Conservation (phyloP, 2,888 invertebrate species). For the Beris morrisii region DNA sequence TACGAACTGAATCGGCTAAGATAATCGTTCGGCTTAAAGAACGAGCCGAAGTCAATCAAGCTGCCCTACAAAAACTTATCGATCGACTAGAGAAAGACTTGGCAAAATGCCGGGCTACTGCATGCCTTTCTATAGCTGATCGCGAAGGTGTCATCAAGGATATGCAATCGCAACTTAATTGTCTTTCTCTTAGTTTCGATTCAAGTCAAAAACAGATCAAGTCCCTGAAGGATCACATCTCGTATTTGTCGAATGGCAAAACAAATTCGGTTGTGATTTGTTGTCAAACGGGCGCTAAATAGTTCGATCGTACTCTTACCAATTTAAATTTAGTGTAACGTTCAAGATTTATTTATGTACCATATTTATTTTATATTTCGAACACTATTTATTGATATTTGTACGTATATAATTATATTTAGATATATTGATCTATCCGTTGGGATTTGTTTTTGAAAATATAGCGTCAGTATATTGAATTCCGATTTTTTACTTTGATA, state of each 20-base stretch:
- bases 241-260: conserved; percentile 43
- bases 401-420: no score
- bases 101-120: conserved; percentile 51
- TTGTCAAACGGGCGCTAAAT: not conserved
- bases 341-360: conserved; percentile 2
- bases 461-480: no score
- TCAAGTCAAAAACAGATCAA: conserved; percentile 54
- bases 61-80: conserved; percentile 50
- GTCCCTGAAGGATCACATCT: conserved; percentile 51
- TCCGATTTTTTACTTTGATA: no score
- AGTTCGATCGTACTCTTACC: no score
- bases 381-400: not conserved
- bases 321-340: not conserved
- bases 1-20: conserved; percentile 47
- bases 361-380: not conserved
- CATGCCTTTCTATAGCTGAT: conserved; percentile 49
- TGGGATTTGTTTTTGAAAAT: no score
- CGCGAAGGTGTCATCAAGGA: conserved; percentile 52
- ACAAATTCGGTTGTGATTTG: conserved; percentile 6
- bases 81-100: conserved; percentile 52
- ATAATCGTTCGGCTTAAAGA: conserved; percentile 50
- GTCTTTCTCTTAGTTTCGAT: conserved; percentile 52
- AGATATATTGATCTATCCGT: no score
- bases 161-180: conserved; percentile 51
- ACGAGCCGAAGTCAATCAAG: conserved; percentile 49